A percentile compares a stretch with the other conserved stretches of the same genome.
Evolutionary conservation across 2,113 vertebrate genomes (phyloP).

Genomic region (Brachypteracias leptosomus): DNA sequence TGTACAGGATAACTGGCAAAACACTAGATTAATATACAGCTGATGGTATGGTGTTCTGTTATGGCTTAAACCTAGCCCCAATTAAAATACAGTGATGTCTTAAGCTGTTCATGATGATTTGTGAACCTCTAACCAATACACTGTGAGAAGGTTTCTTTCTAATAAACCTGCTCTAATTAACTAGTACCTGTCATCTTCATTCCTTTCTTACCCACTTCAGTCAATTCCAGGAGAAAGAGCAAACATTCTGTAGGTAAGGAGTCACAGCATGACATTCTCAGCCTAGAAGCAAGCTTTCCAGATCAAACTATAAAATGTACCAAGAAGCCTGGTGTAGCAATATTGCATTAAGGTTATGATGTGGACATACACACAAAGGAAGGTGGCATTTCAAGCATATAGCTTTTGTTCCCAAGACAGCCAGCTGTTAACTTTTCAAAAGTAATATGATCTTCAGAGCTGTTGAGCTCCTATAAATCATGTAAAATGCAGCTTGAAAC

Average conservation of each 20-base stretch:
- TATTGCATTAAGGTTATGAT: neutral
- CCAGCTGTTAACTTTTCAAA: neutral
- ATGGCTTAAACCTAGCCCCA: neutral
- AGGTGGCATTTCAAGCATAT: neutral
- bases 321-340: neutral
- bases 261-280: neutral
- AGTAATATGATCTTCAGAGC: neutral
- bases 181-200: neutral
- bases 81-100: neutral
- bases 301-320: neutral
- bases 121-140: neutral
- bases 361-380: neutral
- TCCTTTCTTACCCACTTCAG: neutral
- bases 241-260: neutral
- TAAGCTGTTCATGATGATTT: neutral
- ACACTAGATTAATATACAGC: neutral
- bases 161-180: neutral
- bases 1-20: no score
- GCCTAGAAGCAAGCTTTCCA: neutral
- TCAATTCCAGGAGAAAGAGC: neutral
- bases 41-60: neutral
- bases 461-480: neutral
- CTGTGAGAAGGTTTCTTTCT: neutral
- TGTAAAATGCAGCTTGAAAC: neutral
- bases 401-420: neutral